Evolutionary conservation across 2,797 vertebrate species (phyloP).

Genomic region (Lacerta viridis): DNA sequence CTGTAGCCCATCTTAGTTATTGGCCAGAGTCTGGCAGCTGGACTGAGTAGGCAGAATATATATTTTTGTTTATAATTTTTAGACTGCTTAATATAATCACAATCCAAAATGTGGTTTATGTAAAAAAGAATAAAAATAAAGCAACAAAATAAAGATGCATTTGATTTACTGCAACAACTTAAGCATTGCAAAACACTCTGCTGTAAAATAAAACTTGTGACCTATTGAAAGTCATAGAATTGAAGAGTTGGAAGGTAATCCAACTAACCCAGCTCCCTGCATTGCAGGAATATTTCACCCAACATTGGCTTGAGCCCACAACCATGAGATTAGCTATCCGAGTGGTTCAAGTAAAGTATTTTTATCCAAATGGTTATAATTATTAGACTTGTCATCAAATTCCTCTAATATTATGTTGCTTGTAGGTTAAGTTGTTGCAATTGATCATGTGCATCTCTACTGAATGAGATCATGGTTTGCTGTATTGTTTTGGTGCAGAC

Average conservation of each 20-base stretch:
- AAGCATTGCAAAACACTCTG: neutral
- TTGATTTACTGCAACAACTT: too few species aligned
- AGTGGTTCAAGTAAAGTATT: neutral
- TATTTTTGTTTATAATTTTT: too few species aligned
- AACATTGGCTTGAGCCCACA: too few species aligned
- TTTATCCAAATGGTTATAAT: neutral
- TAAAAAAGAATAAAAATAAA: too few species aligned
- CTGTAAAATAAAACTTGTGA: neutral
- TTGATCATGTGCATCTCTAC: neutral
- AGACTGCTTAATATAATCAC: too few species aligned
- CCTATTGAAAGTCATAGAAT: neutral
- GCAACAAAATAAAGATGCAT: too few species aligned
- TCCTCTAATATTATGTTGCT: accelerated
- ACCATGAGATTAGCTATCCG: too few species aligned
- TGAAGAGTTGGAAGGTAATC: too few species aligned
- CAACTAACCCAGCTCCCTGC: too few species aligned
- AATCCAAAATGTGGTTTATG: too few species aligned
- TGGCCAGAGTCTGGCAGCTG: neutral
- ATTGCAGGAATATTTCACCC: too few species aligned
- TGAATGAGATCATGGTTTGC: neutral
- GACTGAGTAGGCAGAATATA: neutral
- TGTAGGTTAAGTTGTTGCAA: neutral
- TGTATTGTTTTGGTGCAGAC: conserved; percentile 9
- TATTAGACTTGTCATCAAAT: neutral
- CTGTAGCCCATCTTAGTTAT: neutral